Percentiles rank a stretch among this genome's conserved stretches.
phyloP scores from a whole-genome alignment of 2,888 invertebrate genomes.

The Phaonia tiefii region DNA sequence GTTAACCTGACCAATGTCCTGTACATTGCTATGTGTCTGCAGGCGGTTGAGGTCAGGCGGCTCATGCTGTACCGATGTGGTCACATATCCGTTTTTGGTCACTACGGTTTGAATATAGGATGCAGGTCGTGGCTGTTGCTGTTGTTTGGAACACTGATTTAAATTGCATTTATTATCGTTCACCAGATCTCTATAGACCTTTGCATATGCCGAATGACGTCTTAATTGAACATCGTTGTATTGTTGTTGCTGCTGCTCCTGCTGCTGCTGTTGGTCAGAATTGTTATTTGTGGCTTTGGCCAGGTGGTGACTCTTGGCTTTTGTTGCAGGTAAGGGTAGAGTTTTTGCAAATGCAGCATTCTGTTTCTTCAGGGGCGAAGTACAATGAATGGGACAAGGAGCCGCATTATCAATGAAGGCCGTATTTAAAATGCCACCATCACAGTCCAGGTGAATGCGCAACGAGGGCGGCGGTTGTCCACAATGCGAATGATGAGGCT shows the following conservation, averaged over 20 bases:
- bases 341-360: not conserved
- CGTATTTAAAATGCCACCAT: conserved; percentile 68
- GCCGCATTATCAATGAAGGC: conserved; percentile 67
- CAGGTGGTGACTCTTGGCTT: not conserved
- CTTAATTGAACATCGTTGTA: conserved; percentile 58
- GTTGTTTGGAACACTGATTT: conserved; percentile 42
- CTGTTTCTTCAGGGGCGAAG: conserved; percentile 3
- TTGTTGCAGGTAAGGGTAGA: conserved; percentile 13
- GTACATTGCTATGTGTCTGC: conserved; percentile 34
- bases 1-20: conserved; percentile 53
- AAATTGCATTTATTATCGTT: conserved; percentile 66
- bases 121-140: conserved; percentile 67
- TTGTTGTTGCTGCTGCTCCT: not conserved
- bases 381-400: conserved; percentile 32
- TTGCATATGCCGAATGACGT: conserved; percentile 69
- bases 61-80: conserved; percentile 70
- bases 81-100: conserved; percentile 76
- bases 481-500: not conserved
- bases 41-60: conserved; percentile 19
- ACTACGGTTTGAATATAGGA: conserved; percentile 75
- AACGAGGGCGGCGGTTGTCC: conserved; percentile 41
- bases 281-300: not conserved
- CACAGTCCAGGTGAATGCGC: conserved; percentile 49
- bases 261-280: not conserved
- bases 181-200: conserved; percentile 69